These are phyloP conservation scores for Caerostris extrusa DNA, from an alignment of 1,140 invertebrate genomes.

Conservation along the genomic window DNA sequence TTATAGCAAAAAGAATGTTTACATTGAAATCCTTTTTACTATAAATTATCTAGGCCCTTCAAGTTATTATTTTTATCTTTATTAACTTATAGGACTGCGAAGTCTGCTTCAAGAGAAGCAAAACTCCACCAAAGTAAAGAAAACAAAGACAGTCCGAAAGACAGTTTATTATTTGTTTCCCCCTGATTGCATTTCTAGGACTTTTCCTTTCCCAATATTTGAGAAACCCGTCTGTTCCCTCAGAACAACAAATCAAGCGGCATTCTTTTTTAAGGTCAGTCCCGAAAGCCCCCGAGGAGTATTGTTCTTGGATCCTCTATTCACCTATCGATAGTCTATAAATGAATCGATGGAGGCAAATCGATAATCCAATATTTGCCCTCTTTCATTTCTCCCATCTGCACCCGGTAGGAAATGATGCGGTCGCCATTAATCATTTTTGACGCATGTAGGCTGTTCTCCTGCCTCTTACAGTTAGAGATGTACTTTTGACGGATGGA, in stretches of 20 bases:
- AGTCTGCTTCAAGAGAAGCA: background rate
- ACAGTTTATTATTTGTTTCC: constrained; percentile 2
- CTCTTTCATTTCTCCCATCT: constrained; percentile 61
- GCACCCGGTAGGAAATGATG: constrained; percentile 47
- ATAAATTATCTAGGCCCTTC: background rate
- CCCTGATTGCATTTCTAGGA: constrained; percentile 8
- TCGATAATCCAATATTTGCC: constrained; percentile 65
- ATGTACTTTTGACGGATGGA: background rate
- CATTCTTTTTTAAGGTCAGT: constrained; percentile 27
- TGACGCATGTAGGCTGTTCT: constrained; percentile 47
- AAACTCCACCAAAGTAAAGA: background rate
- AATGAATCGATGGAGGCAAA: constrained; percentile 31
- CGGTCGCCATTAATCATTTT: constrained; percentile 67
- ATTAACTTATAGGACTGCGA: background rate
- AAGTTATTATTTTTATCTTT: background rate
- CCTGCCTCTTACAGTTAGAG: background rate
- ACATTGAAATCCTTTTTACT: no score
- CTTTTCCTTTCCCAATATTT: constrained; percentile 13
- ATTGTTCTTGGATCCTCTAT: constrained; percentile 28
- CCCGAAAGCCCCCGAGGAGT: background rate
- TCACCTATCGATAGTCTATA: constrained; percentile 49
- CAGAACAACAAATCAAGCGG: constrained; percentile 12
- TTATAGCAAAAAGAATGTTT: no score
- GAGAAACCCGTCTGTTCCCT: background rate
- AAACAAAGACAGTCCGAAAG: background rate